These are phyloP conservation scores for Thera britannica DNA, from an alignment of 2,888 invertebrate species.

Conservation along the genomic window DNA sequence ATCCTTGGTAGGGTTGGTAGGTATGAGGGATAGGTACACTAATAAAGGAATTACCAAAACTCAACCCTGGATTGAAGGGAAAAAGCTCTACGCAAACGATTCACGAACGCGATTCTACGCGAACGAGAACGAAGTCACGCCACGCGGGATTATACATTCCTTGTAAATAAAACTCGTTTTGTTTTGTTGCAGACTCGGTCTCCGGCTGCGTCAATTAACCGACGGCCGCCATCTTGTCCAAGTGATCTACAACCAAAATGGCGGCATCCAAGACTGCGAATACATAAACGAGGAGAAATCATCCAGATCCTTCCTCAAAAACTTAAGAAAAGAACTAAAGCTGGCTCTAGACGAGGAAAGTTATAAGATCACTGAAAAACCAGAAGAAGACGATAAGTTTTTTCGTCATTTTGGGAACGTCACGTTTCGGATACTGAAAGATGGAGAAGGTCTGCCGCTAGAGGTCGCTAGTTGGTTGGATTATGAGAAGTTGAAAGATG, in stretches of 20 bases:
- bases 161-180: constrained; percentile 17
- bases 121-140: too few relatives aligned
- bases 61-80: too few relatives aligned
- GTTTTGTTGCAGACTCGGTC: constrained; percentile 78
- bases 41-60: too few relatives aligned
- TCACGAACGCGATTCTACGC: too few relatives aligned
- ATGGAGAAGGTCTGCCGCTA: constrained; percentile 73
- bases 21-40: too few relatives aligned
- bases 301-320: constrained; percentile 85
- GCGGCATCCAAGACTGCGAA: constrained; percentile 88
- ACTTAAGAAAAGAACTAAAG: constrained; percentile 84
- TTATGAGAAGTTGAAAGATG: constrained; percentile 83
- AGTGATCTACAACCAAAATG: constrained; percentile 86
- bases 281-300: constrained; percentile 83
- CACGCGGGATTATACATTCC: too few relatives aligned
- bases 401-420: constrained; percentile 80
- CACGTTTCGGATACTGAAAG: constrained; percentile 81
- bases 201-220: constrained; percentile 88
- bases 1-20: too few relatives aligned
- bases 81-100: too few relatives aligned
- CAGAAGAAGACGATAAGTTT: constrained; percentile 62
- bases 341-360: constrained; percentile 70
- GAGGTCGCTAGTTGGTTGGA: constrained; percentile 84
- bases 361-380: constrained; percentile 60
- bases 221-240: constrained; percentile 88